Percentiles rank a stretch among this genome's conserved stretches.
These are phyloP conservation scores for Caenorhabditis inopinata DNA, from an alignment of 1,140 invertebrate genomes.

Conservation along the genomic window DNA sequence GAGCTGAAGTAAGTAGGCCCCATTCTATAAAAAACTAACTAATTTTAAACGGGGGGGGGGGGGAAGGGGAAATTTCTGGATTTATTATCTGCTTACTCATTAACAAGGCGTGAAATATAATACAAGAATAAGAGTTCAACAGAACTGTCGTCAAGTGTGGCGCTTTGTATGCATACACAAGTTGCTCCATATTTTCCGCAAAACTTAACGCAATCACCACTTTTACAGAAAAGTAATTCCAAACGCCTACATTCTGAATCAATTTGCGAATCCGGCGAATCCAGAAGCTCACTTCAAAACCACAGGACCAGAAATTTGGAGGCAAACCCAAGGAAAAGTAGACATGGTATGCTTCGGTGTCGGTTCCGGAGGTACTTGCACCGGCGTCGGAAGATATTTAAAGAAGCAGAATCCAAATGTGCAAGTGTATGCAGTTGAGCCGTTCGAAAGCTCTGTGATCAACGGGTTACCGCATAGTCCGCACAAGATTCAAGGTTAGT, in stretches of 20 bases:
- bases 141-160: too few species aligned
- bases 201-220: constrained; percentile 19
- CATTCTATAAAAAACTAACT: too few species aligned
- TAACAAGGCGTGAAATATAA: too few species aligned
- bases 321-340: constrained; percentile 56
- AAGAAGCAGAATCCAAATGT: constrained; percentile 52
- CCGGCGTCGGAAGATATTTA: constrained; percentile 46
- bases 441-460: constrained; percentile 49
- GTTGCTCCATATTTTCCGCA: constrained; percentile 44
- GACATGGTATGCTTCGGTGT: constrained; percentile 51
- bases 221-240: constrained; percentile 22
- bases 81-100: too few species aligned
- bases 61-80: too few species aligned
- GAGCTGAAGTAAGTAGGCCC: too few species aligned
- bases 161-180: too few species aligned
- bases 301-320: constrained; percentile 61
- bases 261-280: constrained; percentile 64
- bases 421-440: constrained; percentile 47
- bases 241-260: not conserved
- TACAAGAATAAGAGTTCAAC: too few species aligned
- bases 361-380: constrained; percentile 49
- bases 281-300: constrained; percentile 62
- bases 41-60: too few species aligned
- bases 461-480: constrained; percentile 48
- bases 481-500: constrained; percentile 53